Conservation (phyloP, 2,113 vertebrate genomes). For the Reinhardtius hippoglossoides region DNA sequence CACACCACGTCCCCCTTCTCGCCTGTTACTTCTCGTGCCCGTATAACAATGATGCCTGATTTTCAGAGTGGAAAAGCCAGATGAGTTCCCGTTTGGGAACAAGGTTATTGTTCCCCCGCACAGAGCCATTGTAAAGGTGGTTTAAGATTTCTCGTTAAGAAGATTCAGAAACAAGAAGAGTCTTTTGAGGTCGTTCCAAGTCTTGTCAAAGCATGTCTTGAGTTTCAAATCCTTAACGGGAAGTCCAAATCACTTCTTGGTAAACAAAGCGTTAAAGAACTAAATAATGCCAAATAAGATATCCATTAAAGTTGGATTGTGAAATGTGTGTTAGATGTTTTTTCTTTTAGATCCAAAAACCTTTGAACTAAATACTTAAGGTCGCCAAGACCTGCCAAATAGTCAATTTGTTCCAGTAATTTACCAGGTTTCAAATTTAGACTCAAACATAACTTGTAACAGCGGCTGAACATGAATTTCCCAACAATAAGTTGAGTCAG, state of each 20-base stretch:
- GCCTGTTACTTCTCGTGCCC: constrained; percentile 49
- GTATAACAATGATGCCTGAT: constrained; percentile 68
- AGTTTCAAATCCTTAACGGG: background rate
- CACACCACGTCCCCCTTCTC: constrained; percentile 43
- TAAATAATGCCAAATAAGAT: background rate
- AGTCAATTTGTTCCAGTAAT: no score
- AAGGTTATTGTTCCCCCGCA: constrained; percentile 55
- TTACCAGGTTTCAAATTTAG: no score
- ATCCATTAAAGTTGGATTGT: no score
- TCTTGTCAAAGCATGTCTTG: background rate
- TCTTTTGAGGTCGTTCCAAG: background rate
- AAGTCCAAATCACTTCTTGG: background rate
- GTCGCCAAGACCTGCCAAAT: no score
- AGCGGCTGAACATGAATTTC: no score
- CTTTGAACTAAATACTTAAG: background rate
- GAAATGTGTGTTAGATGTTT: no score
- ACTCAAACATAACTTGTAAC: no score
- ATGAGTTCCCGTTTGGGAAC: constrained; percentile 44
- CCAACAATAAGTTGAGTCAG: no score
- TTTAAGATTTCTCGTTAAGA: constrained; percentile 9
- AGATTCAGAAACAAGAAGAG: constrained; percentile 1
- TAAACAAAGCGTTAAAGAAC: background rate
- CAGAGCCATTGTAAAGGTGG: constrained; percentile 34
- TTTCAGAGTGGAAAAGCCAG: constrained; percentile 57
- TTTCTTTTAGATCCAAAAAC: background rate